Percentiles rank a stretch among this genome's conserved stretches.
phyloP scores from a whole-genome alignment of 1,140 invertebrate species.

The Spodoptera litura region DNA sequence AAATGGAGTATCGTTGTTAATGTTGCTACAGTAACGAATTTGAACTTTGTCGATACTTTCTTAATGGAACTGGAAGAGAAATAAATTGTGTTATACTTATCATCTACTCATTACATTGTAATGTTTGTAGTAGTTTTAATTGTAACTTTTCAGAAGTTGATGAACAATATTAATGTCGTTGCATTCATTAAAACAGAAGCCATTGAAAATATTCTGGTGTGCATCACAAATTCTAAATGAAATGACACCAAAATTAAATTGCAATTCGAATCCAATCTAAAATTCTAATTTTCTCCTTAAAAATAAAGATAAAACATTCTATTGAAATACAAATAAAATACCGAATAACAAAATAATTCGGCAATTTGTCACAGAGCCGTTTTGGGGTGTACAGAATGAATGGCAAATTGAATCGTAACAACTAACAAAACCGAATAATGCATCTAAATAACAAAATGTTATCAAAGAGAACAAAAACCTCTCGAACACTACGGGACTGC shows the following conservation, averaged over 20 bases:
- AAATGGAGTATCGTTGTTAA: too few relatives aligned
- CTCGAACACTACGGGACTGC: constrained; percentile 34
- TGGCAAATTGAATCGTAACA: constrained; percentile 49
- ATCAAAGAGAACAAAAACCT: constrained; percentile 55
- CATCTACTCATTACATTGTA: too few relatives aligned
- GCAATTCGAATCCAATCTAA: constrained; percentile 17
- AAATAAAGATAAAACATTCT: constrained; percentile 4
- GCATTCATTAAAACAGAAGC: too few relatives aligned
- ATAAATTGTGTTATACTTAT: too few relatives aligned
- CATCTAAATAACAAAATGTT: constrained; percentile 52
- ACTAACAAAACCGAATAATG: constrained; percentile 50
- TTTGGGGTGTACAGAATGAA: constrained; percentile 44
- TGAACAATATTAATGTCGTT: too few relatives aligned
- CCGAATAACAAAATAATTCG: constrained; percentile 27
- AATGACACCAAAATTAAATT: not conserved
- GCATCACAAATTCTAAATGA: too few relatives aligned
- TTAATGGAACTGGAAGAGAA: too few relatives aligned
- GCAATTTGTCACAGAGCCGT: constrained; percentile 28
- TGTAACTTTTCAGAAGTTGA: too few relatives aligned
- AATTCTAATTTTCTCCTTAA: constrained; percentile 16
- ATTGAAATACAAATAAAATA: constrained; percentile 16
- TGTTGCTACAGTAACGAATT: too few relatives aligned
- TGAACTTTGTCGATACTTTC: too few relatives aligned
- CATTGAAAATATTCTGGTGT: too few relatives aligned
- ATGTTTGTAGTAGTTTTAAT: too few relatives aligned